A percentile compares a stretch with the other conserved stretches of the same genome.
These are phyloP conservation scores for Mechanitis mazaeus DNA, from an alignment of 2,888 invertebrate genomes.

Conservation along the genomic window DNA sequence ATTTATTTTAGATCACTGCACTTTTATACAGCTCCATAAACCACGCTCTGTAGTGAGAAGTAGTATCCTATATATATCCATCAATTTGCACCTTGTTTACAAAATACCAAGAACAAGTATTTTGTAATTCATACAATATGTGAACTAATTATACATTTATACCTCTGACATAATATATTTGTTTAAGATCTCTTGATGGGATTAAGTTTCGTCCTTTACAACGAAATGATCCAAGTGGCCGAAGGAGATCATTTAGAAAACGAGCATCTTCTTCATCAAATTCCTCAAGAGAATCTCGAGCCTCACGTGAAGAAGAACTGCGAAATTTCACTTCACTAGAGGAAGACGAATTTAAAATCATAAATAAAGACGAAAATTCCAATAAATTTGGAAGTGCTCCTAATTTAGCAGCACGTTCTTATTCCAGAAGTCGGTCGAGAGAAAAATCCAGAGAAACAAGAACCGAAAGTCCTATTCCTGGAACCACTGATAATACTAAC, in stretches of 20 bases:
- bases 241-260: constrained; percentile 78
- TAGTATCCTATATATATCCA: constrained; percentile 42
- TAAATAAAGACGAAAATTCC: constrained; percentile 45
- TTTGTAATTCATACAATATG: constrained; percentile 1
- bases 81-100: constrained; percentile 35
- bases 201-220: constrained; percentile 78
- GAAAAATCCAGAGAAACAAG: constrained; percentile 55
- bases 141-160: constrained; percentile 47
- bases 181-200: constrained; percentile 80
- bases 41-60: constrained; percentile 45
- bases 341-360: constrained; percentile 75
- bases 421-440: constrained; percentile 75
- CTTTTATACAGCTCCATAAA: constrained; percentile 40
- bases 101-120: constrained; percentile 25
- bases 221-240: constrained; percentile 78
- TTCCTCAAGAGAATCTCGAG: constrained; percentile 77
- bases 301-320: constrained; percentile 79
- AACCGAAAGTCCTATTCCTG: constrained; percentile 51
- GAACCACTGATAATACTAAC: constrained; percentile 44
- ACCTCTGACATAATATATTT: constrained; percentile 65
- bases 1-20: constrained; percentile 43
- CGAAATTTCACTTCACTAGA: constrained; percentile 80
- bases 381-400: constrained; percentile 62
- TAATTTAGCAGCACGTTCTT: constrained; percentile 71
- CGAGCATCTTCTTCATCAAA: constrained; percentile 78